Conservation (phyloP, 1,140 invertebrate species). For the Drosophila nebulosa region DNA sequence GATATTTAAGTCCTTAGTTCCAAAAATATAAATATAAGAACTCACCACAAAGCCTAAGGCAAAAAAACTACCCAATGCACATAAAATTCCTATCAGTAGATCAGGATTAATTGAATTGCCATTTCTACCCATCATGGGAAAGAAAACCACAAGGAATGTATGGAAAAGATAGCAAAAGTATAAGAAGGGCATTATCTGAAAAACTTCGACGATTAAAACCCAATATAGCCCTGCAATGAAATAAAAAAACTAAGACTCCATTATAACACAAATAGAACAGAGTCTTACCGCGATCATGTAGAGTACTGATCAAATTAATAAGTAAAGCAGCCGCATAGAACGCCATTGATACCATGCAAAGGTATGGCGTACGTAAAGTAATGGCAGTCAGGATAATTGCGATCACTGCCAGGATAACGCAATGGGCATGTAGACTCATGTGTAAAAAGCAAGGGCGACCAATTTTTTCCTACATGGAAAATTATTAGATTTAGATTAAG, state of each 20-base stretch:
- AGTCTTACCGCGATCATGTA: constrained; percentile 80
- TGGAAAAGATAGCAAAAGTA: constrained; percentile 85
- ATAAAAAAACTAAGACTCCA: background rate
- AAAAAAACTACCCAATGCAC: constrained; percentile 80
- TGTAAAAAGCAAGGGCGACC: constrained; percentile 62
- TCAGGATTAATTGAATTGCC: constrained; percentile 85
- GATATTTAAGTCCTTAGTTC: background rate
- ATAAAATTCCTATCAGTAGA: constrained; percentile 81
- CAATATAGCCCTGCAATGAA: constrained; percentile 61
- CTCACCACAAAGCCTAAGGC: constrained; percentile 71
- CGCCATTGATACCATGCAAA: constrained; percentile 65
- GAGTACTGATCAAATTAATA: constrained; percentile 56
- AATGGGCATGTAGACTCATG: constrained; percentile 66
- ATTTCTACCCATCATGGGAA: constrained; percentile 86
- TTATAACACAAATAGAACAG: constrained; percentile 76
- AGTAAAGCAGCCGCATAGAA: constrained; percentile 61
- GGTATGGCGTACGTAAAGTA: constrained; percentile 64
- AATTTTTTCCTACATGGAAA: constrained; percentile 49
- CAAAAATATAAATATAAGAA: background rate
- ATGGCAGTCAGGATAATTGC: constrained; percentile 51
- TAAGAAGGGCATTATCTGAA: constrained; percentile 79
- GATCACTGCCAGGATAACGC: constrained; percentile 51
- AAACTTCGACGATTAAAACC: constrained; percentile 81
- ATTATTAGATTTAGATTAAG: background rate
- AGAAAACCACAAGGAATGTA: constrained; percentile 85